A percentile compares a stretch with the other conserved stretches of the same genome.
These are phyloP conservation scores for Odontomachus brunneus DNA, from an alignment of 1,140 invertebrate genomes.

Conservation along the genomic window DNA sequence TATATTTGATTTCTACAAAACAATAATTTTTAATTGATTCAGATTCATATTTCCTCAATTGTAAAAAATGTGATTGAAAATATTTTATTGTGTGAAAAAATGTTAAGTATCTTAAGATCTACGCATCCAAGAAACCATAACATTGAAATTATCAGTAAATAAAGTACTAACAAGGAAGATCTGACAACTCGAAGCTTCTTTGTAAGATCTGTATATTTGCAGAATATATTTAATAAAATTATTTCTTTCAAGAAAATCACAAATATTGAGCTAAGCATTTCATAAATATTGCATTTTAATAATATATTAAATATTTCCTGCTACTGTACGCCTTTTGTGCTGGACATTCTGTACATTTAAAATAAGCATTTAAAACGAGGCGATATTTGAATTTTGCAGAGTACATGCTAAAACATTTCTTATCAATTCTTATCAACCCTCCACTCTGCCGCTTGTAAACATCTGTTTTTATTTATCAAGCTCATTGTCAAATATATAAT, in stretches of 20 bases:
- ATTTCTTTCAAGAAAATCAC: background rate
- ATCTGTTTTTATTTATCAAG: conserved; percentile 37
- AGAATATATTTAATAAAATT: background rate
- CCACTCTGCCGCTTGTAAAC: background rate
- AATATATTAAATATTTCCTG: conserved; percentile 23
- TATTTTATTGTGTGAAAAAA: background rate
- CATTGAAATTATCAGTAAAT: too few species aligned
- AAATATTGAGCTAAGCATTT: conserved; percentile 18
- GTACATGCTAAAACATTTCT: conserved; percentile 36
- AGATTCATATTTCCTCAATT: too few species aligned
- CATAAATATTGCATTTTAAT: conserved; percentile 21
- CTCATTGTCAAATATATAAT: conserved; percentile 26
- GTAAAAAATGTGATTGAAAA: background rate
- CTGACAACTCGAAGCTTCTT: too few species aligned
- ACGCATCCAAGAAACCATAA: background rate
- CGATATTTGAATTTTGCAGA: conserved; percentile 44
- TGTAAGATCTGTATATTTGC: background rate
- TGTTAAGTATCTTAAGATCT: background rate
- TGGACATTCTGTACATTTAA: conserved; percentile 25
- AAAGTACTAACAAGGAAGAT: too few species aligned
- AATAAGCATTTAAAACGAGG: conserved; percentile 42
- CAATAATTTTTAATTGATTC: too few species aligned
- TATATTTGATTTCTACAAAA: too few species aligned
- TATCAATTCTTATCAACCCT: conserved; percentile 4
- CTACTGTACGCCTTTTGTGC: conserved; percentile 40